A percentile compares a stretch with the other conserved stretches of the same genome.
These are phyloP conservation scores for Atopsyche davidsoni DNA, from an alignment of 1,140 invertebrate genomes.

Conservation along the genomic window DNA sequence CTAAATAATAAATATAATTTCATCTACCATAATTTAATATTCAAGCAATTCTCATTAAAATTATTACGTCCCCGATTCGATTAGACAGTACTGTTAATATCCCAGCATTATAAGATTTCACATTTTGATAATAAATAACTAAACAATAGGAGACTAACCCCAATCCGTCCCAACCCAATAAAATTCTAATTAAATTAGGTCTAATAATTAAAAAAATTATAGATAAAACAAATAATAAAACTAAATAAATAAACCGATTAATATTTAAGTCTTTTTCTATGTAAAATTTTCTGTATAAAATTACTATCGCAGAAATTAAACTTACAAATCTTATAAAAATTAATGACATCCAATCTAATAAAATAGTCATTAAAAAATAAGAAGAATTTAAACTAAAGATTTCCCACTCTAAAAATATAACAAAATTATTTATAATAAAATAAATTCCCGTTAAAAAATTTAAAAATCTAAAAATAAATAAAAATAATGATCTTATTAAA, in stretches of 20 bases:
- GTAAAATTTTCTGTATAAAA: conserved; percentile 56
- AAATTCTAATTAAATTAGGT: conserved; percentile 59
- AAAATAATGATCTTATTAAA: no score
- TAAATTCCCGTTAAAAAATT: no score
- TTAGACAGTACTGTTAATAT: conserved; percentile 58
- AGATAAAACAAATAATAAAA: conserved; percentile 58
- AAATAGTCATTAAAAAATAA: no score
- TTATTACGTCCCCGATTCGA: conserved; percentile 54
- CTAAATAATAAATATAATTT: conserved; percentile 47
- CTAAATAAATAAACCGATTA: conserved; percentile 53
- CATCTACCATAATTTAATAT: conserved; percentile 48
- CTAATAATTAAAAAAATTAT: conserved; percentile 63
- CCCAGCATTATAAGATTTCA: conserved; percentile 52
- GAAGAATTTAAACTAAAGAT: no score
- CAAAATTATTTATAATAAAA: no score
- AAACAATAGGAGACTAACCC: conserved; percentile 61
- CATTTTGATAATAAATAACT: conserved; percentile 60
- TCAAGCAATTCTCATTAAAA: conserved; percentile 52
- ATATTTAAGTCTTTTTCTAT: conserved; percentile 47
- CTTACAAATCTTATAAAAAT: conserved; percentile 53
- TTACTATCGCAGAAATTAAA: conserved; percentile 57
- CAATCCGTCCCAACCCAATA: no score
- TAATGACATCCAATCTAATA: conserved; percentile 54
- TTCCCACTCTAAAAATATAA: no score
- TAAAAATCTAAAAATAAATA: no score